Percentiles rank a stretch among this genome's conserved stretches.
These are phyloP conservation scores for Hylia prasina DNA, from an alignment of 2,113 vertebrate genomes.

Conservation along the genomic window DNA sequence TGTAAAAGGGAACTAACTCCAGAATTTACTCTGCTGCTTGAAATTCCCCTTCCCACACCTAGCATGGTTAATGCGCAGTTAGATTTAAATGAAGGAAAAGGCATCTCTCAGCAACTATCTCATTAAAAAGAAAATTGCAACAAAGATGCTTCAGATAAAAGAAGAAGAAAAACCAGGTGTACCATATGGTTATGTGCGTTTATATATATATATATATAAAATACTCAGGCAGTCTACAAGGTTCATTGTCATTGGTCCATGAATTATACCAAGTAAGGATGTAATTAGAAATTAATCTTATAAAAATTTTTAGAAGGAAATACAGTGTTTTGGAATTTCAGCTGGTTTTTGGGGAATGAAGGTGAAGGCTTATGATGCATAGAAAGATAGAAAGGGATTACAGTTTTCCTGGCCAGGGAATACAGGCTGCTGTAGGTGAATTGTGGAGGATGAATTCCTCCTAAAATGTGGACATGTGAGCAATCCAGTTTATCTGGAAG, in stretches of 20 bases:
- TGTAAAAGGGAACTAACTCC: not conserved
- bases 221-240: not conserved
- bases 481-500: too few relatives aligned
- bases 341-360: rapidly evolving
- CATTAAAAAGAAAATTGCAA: not conserved
- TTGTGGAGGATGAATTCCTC: too few relatives aligned
- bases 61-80: not conserved
- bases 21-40: not conserved
- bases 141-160: not conserved
- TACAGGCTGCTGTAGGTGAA: not conserved
- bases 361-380: not conserved
- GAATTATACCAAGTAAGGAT: not conserved
- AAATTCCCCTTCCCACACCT: not conserved
- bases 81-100: not conserved
- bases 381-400: not conserved
- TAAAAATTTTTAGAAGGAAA: not conserved
- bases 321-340: not conserved
- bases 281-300: not conserved
- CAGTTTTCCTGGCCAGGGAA: not conserved
- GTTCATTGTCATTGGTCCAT: not conserved
- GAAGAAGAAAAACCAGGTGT: not conserved
- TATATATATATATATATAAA: too few relatives aligned
- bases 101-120: not conserved
- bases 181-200: not conserved
- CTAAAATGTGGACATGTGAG: too few relatives aligned